Percentiles rank a stretch among this genome's conserved stretches.
These are phyloP conservation scores for Celastrina argiolus DNA, from an alignment of 2,888 invertebrate species.

Conservation along the genomic window DNA sequence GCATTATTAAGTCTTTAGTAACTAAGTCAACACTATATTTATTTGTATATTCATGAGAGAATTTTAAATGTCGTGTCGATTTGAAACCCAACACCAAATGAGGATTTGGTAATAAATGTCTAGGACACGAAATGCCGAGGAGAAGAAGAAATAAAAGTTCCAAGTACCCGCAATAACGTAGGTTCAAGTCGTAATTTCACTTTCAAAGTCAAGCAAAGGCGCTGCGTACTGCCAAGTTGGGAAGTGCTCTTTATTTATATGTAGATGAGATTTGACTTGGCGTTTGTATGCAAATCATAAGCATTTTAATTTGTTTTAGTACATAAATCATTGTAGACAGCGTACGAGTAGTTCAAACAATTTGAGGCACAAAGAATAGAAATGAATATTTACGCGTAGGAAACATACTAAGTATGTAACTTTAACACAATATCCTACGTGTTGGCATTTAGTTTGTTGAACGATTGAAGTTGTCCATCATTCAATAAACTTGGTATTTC, in stretches of 20 bases:
- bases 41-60: background rate
- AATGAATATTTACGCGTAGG: background rate
- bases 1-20: background rate
- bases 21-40: background rate
- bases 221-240: constrained; percentile 32
- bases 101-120: background rate
- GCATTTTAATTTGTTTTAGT: constrained; percentile 28
- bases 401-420: background rate
- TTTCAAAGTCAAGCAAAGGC: constrained; percentile 31
- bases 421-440: background rate
- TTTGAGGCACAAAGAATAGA: background rate
- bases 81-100: background rate
- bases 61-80: background rate
- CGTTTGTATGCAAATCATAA: constrained; percentile 38
- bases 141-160: constrained; percentile 10
- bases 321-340: background rate
- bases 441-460: background rate
- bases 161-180: constrained; percentile 1
- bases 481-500: background rate
- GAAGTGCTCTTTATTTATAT: constrained; percentile 37
- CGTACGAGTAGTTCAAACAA: background rate
- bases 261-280: constrained; percentile 34
- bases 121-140: background rate
- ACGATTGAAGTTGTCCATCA: background rate
- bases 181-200: constrained; percentile 27